Conservation (phyloP, 1,140 invertebrate genomes). For the Linepithema humile region DNA sequence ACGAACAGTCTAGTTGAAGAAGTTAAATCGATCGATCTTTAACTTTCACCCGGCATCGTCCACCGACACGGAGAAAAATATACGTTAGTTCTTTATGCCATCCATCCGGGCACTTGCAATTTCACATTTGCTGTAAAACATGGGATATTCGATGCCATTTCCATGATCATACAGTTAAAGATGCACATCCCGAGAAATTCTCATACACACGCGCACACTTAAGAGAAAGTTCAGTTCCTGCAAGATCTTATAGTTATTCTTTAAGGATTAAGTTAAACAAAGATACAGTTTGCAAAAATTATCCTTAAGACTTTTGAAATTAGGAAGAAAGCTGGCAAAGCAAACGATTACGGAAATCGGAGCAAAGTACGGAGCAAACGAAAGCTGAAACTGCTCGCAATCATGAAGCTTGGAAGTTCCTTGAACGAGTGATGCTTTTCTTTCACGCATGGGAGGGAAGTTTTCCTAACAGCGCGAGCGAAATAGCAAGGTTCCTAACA, state of each 20-base stretch:
- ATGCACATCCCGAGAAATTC: background rate
- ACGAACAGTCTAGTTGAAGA: constrained; percentile 16
- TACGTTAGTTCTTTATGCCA: constrained; percentile 12
- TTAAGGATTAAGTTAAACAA: background rate
- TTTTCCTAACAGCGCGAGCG: background rate
- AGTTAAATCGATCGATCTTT: constrained; percentile 61
- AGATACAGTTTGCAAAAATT: background rate
- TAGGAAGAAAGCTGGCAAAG: background rate
- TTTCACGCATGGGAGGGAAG: background rate
- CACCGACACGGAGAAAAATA: constrained; percentile 2
- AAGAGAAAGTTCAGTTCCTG: background rate
- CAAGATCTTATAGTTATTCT: background rate
- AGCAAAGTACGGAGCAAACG: background rate
- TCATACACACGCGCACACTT: background rate
- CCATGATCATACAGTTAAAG: background rate
- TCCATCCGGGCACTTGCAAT: background rate
- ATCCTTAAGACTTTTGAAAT: background rate
- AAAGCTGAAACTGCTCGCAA: background rate
- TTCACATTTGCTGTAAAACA: constrained; percentile 4
- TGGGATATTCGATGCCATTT: background rate
- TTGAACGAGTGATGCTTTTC: background rate
- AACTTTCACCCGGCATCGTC: constrained; percentile 20
- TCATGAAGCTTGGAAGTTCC: background rate
- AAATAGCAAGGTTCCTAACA: background rate
- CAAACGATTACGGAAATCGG: background rate